Base-by-base conservation (phyloP, 2,797 vertebrate genomes). In the Pteronotus mesoamericanus region DNA sequence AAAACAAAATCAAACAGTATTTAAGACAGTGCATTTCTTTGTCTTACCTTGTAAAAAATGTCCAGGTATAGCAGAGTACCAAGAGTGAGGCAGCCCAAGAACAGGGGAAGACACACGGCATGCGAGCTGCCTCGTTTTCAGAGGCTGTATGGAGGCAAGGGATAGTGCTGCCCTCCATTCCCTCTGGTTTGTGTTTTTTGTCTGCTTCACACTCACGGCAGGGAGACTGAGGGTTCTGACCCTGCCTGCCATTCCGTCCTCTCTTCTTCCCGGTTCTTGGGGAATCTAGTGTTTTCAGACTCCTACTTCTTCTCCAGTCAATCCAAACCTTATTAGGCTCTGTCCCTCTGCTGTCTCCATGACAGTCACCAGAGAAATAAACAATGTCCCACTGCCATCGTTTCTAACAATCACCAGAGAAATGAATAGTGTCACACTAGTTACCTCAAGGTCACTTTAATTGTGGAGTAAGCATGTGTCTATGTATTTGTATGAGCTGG, bases 391-490 rank as follows among this genome's bases (percentile, higher is more conserved):
- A 78, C 66, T 82, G 61, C 77, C 51, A 48, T 85, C 46, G 83
- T 68, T 48, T 89, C 69, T 0, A 72, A 84, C 7, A 91, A 44
- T 66, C 74, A 74, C 21, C 24, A 88, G 85, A 71, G 79, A 91
- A 89, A 85, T 64, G 71, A 91, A 51, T 59, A 80, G 46, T 71
- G 24, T 83, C 80, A 29, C 10, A 2, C 22, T 64, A 44, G 71
- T 48, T 82, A 61, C 61, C 53, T 78, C 0, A 6, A 72, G 75
- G 87, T 96, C 86, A 85, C 32, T 94, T 87, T 92, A 85, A 93
- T 95, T 96, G 39, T 8, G 48, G 53, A 59, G 29, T 19, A 74
- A 83, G 64, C 29, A 8, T 22, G 24, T 66, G 71, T 86, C 46
- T 44, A 11, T 72, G 64, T 46, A 80, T 94, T 84, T 68, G 32